A percentile compares a stretch with the other conserved stretches of the same genome.
Conservation (phyloP, 92 coral and sea anemone species). For the Paragorgia papillata region DNA sequence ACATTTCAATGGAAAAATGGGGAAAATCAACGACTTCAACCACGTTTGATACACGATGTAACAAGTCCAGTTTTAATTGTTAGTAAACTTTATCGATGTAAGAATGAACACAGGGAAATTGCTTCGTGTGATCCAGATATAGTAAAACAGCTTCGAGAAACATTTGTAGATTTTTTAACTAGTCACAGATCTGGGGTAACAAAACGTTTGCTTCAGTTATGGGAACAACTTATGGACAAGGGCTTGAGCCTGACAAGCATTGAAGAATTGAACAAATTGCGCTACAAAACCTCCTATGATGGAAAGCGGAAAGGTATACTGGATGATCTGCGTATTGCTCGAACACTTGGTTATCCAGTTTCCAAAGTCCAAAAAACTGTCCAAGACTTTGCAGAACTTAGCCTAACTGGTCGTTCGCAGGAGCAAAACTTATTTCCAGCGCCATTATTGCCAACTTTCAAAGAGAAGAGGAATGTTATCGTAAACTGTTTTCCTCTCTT, state of each 20-base stretch:
- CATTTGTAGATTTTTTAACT: conserved; percentile 7
- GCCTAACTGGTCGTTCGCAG: conserved; percentile 13
- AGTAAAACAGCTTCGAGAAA: conserved; percentile 37
- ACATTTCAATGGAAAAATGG: conserved; percentile 44
- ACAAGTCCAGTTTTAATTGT: conserved; percentile 21
- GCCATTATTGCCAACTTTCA: conserved; percentile 2
- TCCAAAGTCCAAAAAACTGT: neutral
- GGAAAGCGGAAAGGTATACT: neutral
- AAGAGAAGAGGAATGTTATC: neutral
- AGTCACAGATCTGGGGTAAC: conserved; percentile 5
- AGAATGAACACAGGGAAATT: conserved; percentile 30
- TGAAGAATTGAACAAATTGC: neutral
- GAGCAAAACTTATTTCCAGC: conserved; percentile 14
- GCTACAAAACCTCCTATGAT: neutral
- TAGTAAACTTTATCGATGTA: conserved; percentile 33
- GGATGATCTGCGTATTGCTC: too few species aligned
- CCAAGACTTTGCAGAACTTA: conserved; percentile 6
- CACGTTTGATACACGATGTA: conserved; percentile 35
- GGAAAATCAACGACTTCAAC: conserved; percentile 3
- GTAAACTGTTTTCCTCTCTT: neutral
- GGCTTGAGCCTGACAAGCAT: conserved; percentile 5
- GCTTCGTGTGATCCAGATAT: conserved; percentile 41
- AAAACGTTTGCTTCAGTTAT: conserved; percentile 14
- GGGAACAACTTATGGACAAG: conserved; percentile 22
- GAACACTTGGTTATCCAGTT: neutral